Base-by-base conservation (phyloP, 2,113 vertebrate genomes). In the Nibea coibor region DNA sequence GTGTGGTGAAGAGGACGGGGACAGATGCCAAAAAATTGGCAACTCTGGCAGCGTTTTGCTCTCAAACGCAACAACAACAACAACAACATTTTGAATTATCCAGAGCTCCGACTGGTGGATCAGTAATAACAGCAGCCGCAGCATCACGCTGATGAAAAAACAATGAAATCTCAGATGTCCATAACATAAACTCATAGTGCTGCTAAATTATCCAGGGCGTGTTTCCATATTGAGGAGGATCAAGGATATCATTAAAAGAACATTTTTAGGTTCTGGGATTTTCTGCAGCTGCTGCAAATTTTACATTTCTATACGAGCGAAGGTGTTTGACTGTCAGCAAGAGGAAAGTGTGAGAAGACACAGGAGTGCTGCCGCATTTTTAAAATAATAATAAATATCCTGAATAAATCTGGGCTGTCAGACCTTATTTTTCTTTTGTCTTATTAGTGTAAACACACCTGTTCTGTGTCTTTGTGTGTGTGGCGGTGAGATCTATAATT, bases 401-500 rank as follows among this genome's bases (percentile, higher is more conserved):
- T 39, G 45, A 42, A 43, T 72, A 57, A 19, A 76, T 51, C 10
- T 26, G 20, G 17, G 20, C 22, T 16, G 5, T 69, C 35, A 19
- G 20, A 24, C 11, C 48, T 48, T 14, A 1, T 5, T 19, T 22
- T 45, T 74, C 28, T 56, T 45, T 67, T 61, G 53, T 58, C 70
- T 75, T 63, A 24, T 78, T 73, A 66, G 78, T 58, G 68, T 22
- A 51, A 71, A 84, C 43, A 75, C 57, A 68, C 68, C 54, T 84
- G 74, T 17, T 75, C 8, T 80, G n/a, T 70, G 53, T 43, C 20
- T 54, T 43, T 14, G 45, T 59, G 58, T 14, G 45, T 24, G 26
- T 15, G 10, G 31, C 39, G 31, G 22, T 69, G 42, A 67, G 62
- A 62, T 64, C 19, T 57, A 72, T 83, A 76, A 80, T 63, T 80